Base-by-base conservation (phyloP, 35 echinoderm and acorn worm genomes). In the Ophiothrix spiculata region DNA sequence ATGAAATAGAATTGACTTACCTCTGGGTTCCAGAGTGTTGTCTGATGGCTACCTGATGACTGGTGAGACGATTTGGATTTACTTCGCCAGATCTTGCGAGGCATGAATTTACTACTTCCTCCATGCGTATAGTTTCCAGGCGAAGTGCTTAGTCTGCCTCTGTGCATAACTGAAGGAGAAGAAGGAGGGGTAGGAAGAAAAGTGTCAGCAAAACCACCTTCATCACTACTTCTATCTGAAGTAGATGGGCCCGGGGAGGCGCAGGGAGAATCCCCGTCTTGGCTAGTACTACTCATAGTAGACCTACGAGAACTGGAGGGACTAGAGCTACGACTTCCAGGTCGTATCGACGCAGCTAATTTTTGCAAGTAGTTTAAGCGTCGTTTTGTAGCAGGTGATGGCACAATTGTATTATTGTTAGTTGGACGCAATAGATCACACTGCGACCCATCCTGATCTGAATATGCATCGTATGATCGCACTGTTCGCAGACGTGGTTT, bases 111-210 rank as follows among this genome's bases (percentile, higher is more conserved):
- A 79, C 85, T 87, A 49, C 85, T 87, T 69, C 10, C 60, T 69
- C 60, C 60, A 69, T 69, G 60, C 60, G 60, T 28, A 69, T 69
- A 28, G 60, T 28, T 69, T 69, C 60, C 60, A 28, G 85, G 85
- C 38, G 85, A 87, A 46, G 39, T 78, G 39, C 75, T 77, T 76
- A 54, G 76, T 54, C 76, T 77, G 34, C 85, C 85, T 56, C 79
- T 87, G 75, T 87, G 85, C 85, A 87, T 87, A 87, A 87, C 85
- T 87, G 85, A 78, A 56, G 77, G 75, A 87, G 85, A 79, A 56
- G 85, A 77, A 87, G 76, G 76, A 35, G 85, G 85, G n/a, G 85
- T 29, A 79, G 35, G 37, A 69, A 69, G 29, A 69, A 28, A n/a
- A 38, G 33, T 23, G 38, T 32, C 4, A 79, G 32, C 76, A 56